phyloP scores from a whole-genome alignment of 2,888 invertebrate species.

The Lasioglossum zephyrum region DNA sequence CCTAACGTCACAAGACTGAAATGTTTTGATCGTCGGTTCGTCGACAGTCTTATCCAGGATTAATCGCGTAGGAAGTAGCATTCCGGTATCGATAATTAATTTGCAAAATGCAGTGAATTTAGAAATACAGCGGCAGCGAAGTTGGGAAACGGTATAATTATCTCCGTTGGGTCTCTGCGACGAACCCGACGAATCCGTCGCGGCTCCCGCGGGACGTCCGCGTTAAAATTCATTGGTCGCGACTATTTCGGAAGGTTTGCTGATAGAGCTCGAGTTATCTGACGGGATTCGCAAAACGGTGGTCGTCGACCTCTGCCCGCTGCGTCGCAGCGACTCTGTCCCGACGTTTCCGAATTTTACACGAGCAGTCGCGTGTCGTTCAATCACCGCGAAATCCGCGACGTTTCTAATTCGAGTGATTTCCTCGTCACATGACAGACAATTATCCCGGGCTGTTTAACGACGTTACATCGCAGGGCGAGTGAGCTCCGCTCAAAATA shows the following conservation, averaged over 20 bases:
- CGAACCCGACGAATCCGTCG: neutral
- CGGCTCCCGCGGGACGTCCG: neutral
- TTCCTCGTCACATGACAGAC: slow-evolving; percentile 18
- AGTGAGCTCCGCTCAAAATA: slow-evolving; percentile 52
- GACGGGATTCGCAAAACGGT: neutral
- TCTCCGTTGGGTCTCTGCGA: neutral
- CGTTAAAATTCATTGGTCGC: slow-evolving; percentile 4
- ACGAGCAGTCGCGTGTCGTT: slow-evolving; percentile 3
- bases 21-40: neutral
- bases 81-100: neutral
- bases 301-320: slow-evolving; percentile 45
- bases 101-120: neutral
- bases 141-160: neutral
- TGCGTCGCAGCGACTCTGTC: neutral
- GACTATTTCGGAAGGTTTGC: neutral
- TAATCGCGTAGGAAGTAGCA: neutral
- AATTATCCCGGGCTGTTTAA: slow-evolving; percentile 45
- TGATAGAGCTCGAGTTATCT: neutral
- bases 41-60: neutral
- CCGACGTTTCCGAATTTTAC: slow-evolving; percentile 33
- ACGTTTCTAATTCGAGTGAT: slow-evolving; percentile 38
- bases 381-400: slow-evolving; percentile 16
- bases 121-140: neutral
- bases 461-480: slow-evolving; percentile 18
- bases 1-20: too few species aligned